phyloP scores from a whole-genome alignment of 2,888 invertebrate genomes.

The Callosobruchus maculatus region DNA sequence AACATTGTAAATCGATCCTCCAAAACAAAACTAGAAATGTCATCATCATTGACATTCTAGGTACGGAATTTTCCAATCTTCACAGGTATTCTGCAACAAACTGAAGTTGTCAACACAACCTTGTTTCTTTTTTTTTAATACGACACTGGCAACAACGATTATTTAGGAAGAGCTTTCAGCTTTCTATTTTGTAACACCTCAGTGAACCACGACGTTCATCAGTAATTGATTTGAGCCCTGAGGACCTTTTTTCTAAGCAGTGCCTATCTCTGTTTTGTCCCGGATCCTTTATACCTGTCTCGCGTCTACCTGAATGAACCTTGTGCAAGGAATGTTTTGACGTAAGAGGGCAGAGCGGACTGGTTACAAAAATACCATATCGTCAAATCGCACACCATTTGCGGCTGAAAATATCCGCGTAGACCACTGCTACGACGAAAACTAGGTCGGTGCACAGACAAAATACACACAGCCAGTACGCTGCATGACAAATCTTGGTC shows the following conservation, averaged over 20 bases:
- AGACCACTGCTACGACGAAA: not conserved
- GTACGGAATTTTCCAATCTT: too few relatives aligned
- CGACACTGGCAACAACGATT: not conserved
- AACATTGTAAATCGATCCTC: too few relatives aligned
- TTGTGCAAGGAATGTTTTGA: not conserved
- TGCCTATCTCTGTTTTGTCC: not conserved
- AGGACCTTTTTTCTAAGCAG: not conserved
- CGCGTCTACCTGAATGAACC: not conserved
- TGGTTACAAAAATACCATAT: not conserved
- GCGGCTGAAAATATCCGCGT: not conserved
- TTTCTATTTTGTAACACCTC: not conserved
- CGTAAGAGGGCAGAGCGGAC: not conserved
- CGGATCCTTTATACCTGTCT: not conserved
- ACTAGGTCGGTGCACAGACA: not conserved
- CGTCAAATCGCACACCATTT: not conserved
- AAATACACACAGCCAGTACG: not conserved
- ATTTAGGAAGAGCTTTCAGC: not conserved
- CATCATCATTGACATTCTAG: too few relatives aligned
- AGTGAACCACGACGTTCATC: not conserved
- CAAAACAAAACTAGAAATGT: too few relatives aligned
- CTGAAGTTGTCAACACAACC: too few relatives aligned
- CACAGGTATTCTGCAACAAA: too few relatives aligned
- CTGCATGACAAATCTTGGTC: not conserved
- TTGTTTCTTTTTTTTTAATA: too few relatives aligned
- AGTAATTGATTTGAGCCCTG: not conserved